Base-by-base conservation (phyloP, 2,797 vertebrate genomes). In the Lutjanus argentimaculatus region DNA sequence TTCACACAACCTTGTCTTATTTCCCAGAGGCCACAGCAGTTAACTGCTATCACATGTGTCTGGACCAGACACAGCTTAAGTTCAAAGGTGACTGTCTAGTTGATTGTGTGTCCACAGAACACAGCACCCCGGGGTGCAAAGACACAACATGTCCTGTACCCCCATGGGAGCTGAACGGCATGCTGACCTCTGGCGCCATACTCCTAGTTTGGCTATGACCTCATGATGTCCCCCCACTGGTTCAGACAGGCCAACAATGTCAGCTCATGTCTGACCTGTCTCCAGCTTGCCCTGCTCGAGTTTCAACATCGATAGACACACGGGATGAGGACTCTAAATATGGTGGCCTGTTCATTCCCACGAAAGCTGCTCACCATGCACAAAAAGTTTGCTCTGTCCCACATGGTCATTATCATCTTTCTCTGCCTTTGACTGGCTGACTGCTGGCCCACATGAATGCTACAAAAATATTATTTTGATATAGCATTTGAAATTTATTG, bases 181-280 rank as follows among this genome's bases (percentile, higher is more conserved):
- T 21, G 77, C 43, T 89, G 84, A 90, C 86, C 82, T 87, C 71
- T 63, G 73, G 73, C 61, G 75, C 84, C 65, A 74, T 14, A 65
- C 77, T 88, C 71, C 72, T 58, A 84, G 79, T 87, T 70, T 73
- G 67, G 61, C 46, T 75, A 6, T 82, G 87, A 91, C 88, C 84
- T 85, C 71, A 67, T 62, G 53, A 67, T 77, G 64, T 73, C 22
- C 75, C 67, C 85, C 85, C 65, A 78, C 77, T 86, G 79, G 42
- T 84, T 84, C 65, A 83, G 43, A 79, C 53, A 49, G 69, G 67
- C 71, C 65, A 73, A 42, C 71, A 59, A 64, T 72, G 53, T 89
- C 83, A 80, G 75, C 67, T 75, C 57, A 61, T 75, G 71, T 79
- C 64, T 77, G 70, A 79, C 61, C 65, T 74, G 25, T 79, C 25